These are phyloP conservation scores for Drosophila navojoa DNA, from an alignment of 1,140 invertebrate species.

Conservation along the genomic window DNA sequence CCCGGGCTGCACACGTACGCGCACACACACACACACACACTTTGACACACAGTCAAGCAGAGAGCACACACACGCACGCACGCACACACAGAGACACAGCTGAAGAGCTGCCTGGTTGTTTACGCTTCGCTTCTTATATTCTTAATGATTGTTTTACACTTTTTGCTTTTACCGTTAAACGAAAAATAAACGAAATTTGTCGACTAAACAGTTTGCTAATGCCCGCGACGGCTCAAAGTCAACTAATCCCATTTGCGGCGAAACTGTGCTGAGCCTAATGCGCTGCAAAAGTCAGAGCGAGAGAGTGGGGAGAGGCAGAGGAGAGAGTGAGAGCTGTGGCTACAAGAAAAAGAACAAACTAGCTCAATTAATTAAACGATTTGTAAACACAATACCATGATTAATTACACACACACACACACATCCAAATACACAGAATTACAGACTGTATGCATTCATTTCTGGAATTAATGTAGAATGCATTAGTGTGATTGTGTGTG, in stretches of 20 bases:
- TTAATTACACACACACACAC: constrained; percentile 35
- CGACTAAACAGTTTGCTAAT: constrained; percentile 24
- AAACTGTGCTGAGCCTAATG: constrained; percentile 37
- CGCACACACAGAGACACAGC: neutral
- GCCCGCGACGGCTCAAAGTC: constrained; percentile 18
- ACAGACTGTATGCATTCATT: constrained; percentile 21
- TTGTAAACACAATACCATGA: constrained; percentile 47
- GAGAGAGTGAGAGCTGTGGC: neutral
- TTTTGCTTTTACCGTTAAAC: constrained; percentile 31
- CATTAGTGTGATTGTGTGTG: constrained; percentile 26
- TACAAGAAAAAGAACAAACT: constrained; percentile 5
- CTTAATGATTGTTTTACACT: constrained; percentile 23
- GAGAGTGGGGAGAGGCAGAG: neutral
- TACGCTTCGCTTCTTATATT: constrained; percentile 41
- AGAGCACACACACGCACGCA: constrained; percentile 16
- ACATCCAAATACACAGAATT: neutral
- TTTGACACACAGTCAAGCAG: constrained; percentile 10
- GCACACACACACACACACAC: constrained; percentile 26
- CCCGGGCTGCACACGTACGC: constrained; percentile 39
- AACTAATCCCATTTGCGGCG: constrained; percentile 7
- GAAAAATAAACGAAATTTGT: constrained; percentile 25
- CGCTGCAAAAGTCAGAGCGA: neutral
- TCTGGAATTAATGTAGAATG: constrained; percentile 29
- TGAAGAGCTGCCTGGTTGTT: constrained; percentile 25
- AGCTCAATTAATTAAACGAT: constrained; percentile 52